Conservation (phyloP, 2,888 invertebrate genomes). For the Venustoraphidia nigricollis region DNA sequence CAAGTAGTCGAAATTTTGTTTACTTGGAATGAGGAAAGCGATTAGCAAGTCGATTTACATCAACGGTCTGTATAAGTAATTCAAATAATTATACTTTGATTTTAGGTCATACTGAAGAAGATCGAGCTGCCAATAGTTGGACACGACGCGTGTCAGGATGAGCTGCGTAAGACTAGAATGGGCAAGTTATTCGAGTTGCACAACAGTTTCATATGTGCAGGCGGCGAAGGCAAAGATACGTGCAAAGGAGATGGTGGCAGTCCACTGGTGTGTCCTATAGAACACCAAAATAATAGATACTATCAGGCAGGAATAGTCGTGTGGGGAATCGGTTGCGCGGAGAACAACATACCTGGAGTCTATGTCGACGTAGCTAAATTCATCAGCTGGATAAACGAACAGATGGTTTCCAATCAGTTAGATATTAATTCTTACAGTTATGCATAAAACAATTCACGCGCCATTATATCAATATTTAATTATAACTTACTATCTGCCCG, state of each 20-base stretch:
- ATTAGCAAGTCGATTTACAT: too few relatives aligned
- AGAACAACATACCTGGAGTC: slow-evolving; percentile 30
- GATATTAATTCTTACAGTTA: slow-evolving; percentile 25
- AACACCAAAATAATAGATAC: slow-evolving; percentile 29
- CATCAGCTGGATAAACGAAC: slow-evolving; percentile 28
- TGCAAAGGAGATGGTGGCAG: slow-evolving; percentile 68
- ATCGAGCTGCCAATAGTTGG: slow-evolving; percentile 54
- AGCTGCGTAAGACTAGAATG: slow-evolving; percentile 48
- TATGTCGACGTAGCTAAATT: slow-evolving; percentile 31
- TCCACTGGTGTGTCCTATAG: slow-evolving; percentile 57
- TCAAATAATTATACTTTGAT: too few relatives aligned
- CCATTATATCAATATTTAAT: too few relatives aligned
- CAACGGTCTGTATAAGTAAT: too few relatives aligned
- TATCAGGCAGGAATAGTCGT: slow-evolving; percentile 39
- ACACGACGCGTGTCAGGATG: slow-evolving; percentile 23
- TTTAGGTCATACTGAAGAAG: slow-evolving; percentile 47
- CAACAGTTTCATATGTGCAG: slow-evolving; percentile 60
- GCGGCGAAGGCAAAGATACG: slow-evolving; percentile 60
- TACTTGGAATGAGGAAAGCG: too few relatives aligned
- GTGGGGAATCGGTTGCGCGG: slow-evolving; percentile 35
- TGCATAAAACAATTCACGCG: not conserved
- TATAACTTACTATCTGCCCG: too few relatives aligned
- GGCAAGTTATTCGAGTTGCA: slow-evolving; percentile 51
- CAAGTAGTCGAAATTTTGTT: too few relatives aligned
- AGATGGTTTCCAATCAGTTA: slow-evolving; percentile 24